A percentile compares a stretch with the other conserved stretches of the same genome.
Conservation (phyloP, 2,113 vertebrate species). For the Chionomys nivalis region DNA sequence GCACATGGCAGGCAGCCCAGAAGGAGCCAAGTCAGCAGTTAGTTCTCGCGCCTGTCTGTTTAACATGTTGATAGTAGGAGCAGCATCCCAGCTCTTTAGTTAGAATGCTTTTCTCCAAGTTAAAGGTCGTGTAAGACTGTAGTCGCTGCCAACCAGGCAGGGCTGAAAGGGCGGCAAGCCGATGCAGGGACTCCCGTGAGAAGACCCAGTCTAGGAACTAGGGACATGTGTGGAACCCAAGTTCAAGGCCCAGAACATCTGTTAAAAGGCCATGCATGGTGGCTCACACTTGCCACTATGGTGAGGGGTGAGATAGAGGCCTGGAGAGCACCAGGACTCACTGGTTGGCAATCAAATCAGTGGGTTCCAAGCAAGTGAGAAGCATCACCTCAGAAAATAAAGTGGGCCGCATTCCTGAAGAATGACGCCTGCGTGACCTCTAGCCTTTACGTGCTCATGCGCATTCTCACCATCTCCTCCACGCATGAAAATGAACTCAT, state of each 20-base stretch:
- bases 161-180: neutral
- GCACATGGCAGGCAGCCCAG: slow-evolving; percentile 19
- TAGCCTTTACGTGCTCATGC: neutral
- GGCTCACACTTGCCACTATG: neutral
- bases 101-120: slow-evolving; percentile 27
- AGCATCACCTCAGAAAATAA: neutral
- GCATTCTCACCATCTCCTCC: no score
- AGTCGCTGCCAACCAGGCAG: neutral
- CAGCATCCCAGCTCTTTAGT: slow-evolving; percentile 16
- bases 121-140: neutral
- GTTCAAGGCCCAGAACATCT: neutral
- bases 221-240: neutral
- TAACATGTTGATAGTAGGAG: neutral
- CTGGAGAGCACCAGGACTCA: no score
- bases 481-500: neutral
- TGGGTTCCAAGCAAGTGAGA: neutral
- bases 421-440: neutral
- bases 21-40: slow-evolving; percentile 46
- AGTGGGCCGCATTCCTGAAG: neutral
- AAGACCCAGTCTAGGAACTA: neutral
- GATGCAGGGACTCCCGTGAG: neutral
- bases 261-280: neutral
- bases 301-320: neutral
- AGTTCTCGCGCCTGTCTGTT: slow-evolving; percentile 6
- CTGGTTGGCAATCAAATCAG: neutral